phyloP scores from a whole-genome alignment of 2,888 invertebrate genomes.

The Microplitis deprimator region DNA sequence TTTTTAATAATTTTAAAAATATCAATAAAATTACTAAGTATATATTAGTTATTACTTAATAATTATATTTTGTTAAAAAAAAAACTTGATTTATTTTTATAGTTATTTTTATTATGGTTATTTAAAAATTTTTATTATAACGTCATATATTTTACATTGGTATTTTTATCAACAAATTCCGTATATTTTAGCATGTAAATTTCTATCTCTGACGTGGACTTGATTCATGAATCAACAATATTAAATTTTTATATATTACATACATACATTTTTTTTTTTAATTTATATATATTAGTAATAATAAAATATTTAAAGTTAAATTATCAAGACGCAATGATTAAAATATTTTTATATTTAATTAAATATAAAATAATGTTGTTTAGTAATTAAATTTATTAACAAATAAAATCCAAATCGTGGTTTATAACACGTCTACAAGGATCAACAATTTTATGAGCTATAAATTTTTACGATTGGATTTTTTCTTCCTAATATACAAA shows the following conservation, averaged over 20 bases:
- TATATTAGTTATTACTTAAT: too few relatives aligned
- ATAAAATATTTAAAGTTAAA: background rate
- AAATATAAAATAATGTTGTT: too few relatives aligned
- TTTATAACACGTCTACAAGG: background rate
- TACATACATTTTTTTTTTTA: background rate
- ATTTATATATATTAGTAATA: background rate
- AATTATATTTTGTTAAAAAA: too few relatives aligned
- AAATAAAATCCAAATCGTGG: background rate
- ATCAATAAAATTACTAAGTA: too few relatives aligned
- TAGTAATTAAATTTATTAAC: background rate
- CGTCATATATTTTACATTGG: background rate
- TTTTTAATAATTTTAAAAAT: too few relatives aligned
- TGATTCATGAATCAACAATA: constrained; percentile 7
- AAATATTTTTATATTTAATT: too few relatives aligned
- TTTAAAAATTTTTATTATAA: too few relatives aligned
- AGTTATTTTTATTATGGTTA: too few relatives aligned
- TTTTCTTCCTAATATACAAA: background rate
- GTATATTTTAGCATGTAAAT: background rate
- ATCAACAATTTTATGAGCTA: background rate
- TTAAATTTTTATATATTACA: background rate
- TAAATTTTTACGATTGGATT: constrained; percentile 1
- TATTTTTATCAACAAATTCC: constrained; percentile 9
- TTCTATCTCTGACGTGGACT: background rate
- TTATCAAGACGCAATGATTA: too few relatives aligned
- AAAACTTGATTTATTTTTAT: too few relatives aligned